Evolutionary conservation across 1,140 invertebrate genomes (phyloP), one percentile per base, ranked within the genome.

Genomic region (Aethina tumida): DNA sequence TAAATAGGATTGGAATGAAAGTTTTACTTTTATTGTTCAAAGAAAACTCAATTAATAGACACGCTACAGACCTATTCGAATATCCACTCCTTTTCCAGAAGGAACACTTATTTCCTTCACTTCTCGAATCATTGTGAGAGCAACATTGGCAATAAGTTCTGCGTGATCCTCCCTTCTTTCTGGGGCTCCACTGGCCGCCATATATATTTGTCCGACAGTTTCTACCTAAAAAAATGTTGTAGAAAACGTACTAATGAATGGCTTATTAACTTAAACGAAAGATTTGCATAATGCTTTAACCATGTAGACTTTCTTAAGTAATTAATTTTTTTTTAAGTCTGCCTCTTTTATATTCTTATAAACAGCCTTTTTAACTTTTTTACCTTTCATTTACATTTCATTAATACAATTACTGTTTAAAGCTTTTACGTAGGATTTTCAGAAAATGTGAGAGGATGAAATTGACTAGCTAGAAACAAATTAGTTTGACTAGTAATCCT

Each of bases 141-240:
- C 74, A 5, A 84, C 70, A 51, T 81, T 79, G 2, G 84, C 84
- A 2, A 91, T 77, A 33, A 83, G 77, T 46, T 77, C 70, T 0
- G 87, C 84, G 57, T 97, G 91, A 28, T 79, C 64, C n/a, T 76
- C 70, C 20, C 73, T 75, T 22, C 72, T 67, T 51, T 93, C 81
- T 0, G 87, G 86, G 0, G 85, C 84, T 0, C 87, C 86, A 13
- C 83, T 81, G 0, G 86, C 87, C 4, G 82, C 75, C 86, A 91
- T 89, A 53, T 91, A 91, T 18, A 88, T 76, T 43, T 81, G 75
- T 12, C 84, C 85, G 4, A 90, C 83, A 0, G 87, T 91, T 63
- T 91, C 86, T 15, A 91, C 84, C 79, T 88, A 60, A 41, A 35
- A 32, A 46, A 25, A 47, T 14, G 20, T 22, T 19, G 88, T 83